These are phyloP conservation scores for Anastrepha obliqua DNA, from an alignment of 1,140 invertebrate species.

Conservation along the genomic window DNA sequence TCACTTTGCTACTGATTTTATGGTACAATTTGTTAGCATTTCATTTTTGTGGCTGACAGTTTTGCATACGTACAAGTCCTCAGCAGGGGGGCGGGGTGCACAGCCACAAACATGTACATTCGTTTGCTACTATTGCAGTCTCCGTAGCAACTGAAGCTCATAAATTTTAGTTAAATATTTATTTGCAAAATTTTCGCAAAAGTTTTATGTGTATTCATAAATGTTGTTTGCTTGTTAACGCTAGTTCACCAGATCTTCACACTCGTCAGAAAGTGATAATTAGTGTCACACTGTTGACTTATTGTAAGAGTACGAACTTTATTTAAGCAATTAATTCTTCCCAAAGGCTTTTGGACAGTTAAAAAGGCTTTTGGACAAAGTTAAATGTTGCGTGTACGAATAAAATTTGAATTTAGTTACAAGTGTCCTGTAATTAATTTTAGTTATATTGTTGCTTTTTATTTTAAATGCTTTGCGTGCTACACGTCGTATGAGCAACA, in stretches of 20 bases:
- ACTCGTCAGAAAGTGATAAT: not conserved
- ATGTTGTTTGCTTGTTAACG: constrained; percentile 38
- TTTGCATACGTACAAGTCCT: constrained; percentile 8
- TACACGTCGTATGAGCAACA: not conserved
- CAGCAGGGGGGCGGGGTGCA: not conserved
- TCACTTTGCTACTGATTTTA: constrained; percentile 22
- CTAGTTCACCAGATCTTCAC: too few species aligned
- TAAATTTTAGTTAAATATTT: constrained; percentile 18
- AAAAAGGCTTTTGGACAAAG: too few species aligned
- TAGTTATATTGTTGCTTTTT: not conserved
- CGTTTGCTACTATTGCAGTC: not conserved
- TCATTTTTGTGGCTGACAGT: constrained; percentile 40
- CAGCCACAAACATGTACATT: not conserved
- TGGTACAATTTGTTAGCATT: constrained; percentile 43
- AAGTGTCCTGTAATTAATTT: not conserved
- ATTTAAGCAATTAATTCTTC: too few species aligned
- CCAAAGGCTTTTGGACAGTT: too few species aligned
- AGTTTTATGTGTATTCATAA: not conserved
- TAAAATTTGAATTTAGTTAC: not conserved
- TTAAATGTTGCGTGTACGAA: not conserved
- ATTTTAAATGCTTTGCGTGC: constrained; percentile 19
- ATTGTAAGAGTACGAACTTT: too few species aligned
- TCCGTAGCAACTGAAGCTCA: not conserved
- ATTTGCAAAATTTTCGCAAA: constrained; percentile 15
- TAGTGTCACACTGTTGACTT: too few species aligned